These are phyloP conservation scores for Galbula dea DNA, from an alignment of 2,113 vertebrate genomes.

Conservation along the genomic window DNA sequence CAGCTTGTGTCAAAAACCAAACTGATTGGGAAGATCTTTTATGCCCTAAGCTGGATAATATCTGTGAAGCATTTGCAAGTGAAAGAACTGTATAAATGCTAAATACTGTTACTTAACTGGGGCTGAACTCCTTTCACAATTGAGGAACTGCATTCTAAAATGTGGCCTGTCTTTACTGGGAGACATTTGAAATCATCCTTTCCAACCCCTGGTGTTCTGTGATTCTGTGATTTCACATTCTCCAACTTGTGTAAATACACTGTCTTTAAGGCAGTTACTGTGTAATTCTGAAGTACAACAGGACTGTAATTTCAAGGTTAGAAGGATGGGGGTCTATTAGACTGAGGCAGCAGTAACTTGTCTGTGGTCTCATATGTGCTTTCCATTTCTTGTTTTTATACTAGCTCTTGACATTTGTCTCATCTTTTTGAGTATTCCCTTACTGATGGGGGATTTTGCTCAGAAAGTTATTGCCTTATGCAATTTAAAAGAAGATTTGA, in stretches of 20 bases:
- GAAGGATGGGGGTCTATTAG: not conserved
- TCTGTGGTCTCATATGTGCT: not conserved
- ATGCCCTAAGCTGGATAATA: not conserved
- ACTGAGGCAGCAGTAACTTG: not conserved
- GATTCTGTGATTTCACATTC: not conserved
- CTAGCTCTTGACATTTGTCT: not conserved
- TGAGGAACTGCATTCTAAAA: not conserved
- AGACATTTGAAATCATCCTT: not conserved
- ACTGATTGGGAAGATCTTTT: not conserved
- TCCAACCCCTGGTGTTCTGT: too few species aligned
- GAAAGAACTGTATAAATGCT: not conserved
- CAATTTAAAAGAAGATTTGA: not conserved
- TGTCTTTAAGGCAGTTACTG: not conserved
- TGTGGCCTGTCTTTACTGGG: not conserved
- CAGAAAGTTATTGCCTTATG: not conserved
- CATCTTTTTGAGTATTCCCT: not conserved
- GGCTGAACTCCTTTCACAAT: not conserved
- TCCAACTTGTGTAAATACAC: not conserved
- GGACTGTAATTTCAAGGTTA: not conserved
- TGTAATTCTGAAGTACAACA: not conserved
- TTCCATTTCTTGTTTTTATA: not conserved
- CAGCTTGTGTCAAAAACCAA: not conserved
- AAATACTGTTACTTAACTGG: not conserved
- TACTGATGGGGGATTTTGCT: not conserved
- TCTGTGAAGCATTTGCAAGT: not conserved